A percentile compares a stretch with the other conserved stretches of the same genome.
Evolutionary conservation across 2,113 vertebrate genomes (phyloP).

Genomic region (Sturnus vulgaris): DNA sequence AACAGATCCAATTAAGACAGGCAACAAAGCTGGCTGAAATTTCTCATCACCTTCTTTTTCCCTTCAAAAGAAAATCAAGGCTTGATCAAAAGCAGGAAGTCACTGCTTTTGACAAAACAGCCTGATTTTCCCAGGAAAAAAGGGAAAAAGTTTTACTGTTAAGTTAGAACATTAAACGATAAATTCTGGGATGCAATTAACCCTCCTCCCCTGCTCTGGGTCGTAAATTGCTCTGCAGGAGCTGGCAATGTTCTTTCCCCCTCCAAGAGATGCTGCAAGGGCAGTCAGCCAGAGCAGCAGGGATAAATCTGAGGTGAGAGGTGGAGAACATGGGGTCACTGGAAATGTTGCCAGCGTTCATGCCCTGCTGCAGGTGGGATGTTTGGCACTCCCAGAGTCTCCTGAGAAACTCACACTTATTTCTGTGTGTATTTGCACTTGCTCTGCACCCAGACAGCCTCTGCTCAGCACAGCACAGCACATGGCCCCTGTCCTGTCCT

Average conservation of each 20-base stretch:
- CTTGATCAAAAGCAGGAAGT: background rate
- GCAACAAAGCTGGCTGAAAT: background rate
- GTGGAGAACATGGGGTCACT: background rate
- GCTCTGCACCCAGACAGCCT: background rate
- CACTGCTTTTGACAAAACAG: background rate
- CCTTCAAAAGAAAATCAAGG: background rate
- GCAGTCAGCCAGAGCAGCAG: background rate
- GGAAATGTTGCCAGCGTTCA: background rate
- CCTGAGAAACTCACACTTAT: background rate
- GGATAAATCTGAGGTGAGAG: background rate
- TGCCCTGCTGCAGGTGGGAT: rapidly evolving
- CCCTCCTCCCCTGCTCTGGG: background rate
- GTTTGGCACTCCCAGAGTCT: background rate
- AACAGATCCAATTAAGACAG: background rate
- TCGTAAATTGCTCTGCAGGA: background rate
- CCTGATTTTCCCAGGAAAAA: background rate
- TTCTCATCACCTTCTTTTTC: background rate
- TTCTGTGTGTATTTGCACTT: background rate
- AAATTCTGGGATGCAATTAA: background rate
- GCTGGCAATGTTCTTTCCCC: background rate
- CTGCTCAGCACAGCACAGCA: background rate
- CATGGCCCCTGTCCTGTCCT: background rate
- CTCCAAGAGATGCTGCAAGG: background rate
- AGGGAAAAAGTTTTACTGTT: background rate
- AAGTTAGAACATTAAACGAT: background rate